Percentiles rank a stretch among this genome's conserved stretches.
Evolutionary conservation across 2,113 vertebrate species (phyloP).

Genomic region (Aegypius monachus): DNA sequence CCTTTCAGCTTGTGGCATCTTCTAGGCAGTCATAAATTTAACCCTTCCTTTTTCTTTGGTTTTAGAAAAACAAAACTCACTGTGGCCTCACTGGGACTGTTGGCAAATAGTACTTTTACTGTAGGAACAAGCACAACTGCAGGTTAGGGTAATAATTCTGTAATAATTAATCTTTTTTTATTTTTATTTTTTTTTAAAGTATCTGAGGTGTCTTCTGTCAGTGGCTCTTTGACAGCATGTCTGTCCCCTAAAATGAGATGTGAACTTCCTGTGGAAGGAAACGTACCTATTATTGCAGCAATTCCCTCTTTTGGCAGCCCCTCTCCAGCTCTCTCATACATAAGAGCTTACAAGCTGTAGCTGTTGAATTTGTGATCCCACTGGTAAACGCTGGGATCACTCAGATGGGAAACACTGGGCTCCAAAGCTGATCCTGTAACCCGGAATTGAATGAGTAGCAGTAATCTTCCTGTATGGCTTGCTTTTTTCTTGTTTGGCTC

Average conservation of each 20-base stretch:
- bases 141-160: background rate
- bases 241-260: background rate
- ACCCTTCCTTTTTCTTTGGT: background rate
- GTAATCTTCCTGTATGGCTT: background rate
- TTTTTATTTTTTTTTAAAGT: too few relatives aligned
- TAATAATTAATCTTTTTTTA: background rate
- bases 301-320: background rate
- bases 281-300: background rate
- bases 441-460: background rate
- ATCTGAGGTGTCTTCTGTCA: background rate
- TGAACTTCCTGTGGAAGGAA: background rate
- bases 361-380: background rate
- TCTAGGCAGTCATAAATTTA: background rate
- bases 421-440: background rate
- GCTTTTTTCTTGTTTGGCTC: background rate
- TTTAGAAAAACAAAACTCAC: background rate
- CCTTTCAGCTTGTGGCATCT: background rate
- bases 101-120: background rate
- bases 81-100: background rate
- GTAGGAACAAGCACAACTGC: background rate
- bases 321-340: background rate
- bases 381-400: background rate
- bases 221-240: background rate
- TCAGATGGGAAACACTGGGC: background rate
- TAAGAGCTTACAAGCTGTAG: background rate